These are phyloP conservation scores for Holothuria leucospilota DNA, from an alignment of 53 echinoderm and acorn worm genomes.

Conservation along the genomic window DNA sequence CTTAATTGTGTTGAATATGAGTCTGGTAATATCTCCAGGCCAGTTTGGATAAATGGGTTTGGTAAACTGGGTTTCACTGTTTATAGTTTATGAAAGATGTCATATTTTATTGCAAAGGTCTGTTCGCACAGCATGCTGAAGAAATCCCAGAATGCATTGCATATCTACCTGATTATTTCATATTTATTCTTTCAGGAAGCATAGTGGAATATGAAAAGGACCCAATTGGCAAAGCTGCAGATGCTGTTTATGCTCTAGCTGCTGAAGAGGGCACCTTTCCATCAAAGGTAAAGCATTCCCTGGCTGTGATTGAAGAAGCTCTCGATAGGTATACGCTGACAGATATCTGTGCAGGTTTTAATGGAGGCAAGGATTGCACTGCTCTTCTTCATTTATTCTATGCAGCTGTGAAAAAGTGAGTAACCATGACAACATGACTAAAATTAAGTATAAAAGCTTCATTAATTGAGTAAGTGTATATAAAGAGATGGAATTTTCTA, in stretches of 20 bases:
- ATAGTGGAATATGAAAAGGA: slow-evolving; percentile 83
- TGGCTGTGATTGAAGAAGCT: slow-evolving; percentile 76
- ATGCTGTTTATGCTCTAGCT: slow-evolving; percentile 64
- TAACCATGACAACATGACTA: background rate
- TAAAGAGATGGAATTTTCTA: too few relatives aligned
- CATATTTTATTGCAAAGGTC: too few relatives aligned
- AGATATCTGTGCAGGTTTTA: slow-evolving; percentile 89
- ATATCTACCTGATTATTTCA: too few relatives aligned
- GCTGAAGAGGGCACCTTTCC: background rate
- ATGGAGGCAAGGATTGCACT: slow-evolving; percentile 95
- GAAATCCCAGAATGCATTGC: too few relatives aligned
- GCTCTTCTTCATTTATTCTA: slow-evolving; percentile 78
- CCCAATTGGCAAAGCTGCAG: slow-evolving; percentile 63
- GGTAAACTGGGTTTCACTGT: too few relatives aligned
- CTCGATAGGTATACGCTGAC: slow-evolving; percentile 75
- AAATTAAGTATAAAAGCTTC: background rate
- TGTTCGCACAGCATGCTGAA: too few relatives aligned
- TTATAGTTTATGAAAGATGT: too few relatives aligned
- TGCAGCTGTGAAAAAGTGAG: slow-evolving; percentile 85
- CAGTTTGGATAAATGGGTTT: too few relatives aligned
- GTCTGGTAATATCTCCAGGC: too few relatives aligned
- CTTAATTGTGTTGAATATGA: too few relatives aligned
- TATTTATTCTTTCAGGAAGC: slow-evolving; percentile 41
- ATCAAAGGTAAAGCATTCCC: slow-evolving; percentile 4
- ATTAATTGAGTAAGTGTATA: too few relatives aligned